Conservation (phyloP, 2,888 invertebrate species). For the Netelia inedita region DNA sequence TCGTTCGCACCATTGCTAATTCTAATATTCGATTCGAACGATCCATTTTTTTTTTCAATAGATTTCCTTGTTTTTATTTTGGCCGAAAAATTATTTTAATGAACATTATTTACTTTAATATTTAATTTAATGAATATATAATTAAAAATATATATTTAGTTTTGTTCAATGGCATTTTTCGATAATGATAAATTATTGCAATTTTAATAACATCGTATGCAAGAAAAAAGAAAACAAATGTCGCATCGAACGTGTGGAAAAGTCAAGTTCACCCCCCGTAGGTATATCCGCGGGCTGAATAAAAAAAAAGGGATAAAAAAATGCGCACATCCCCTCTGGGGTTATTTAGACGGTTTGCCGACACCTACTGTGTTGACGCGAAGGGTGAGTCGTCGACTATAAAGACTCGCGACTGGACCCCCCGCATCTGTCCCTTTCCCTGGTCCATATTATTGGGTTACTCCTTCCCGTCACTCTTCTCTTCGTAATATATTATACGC, state of each 20-base stretch:
- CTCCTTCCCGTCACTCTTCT: constrained; percentile 48
- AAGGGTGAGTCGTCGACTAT: constrained; percentile 63
- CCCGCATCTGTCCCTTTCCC: constrained; percentile 72
- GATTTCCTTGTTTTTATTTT: constrained; percentile 2
- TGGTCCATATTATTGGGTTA: constrained; percentile 55
- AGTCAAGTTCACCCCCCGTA: constrained; percentile 68
- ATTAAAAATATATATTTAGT: too few relatives aligned
- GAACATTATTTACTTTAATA: neutral
- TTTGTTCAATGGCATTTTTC: constrained; percentile 7
- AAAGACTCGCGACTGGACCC: constrained; percentile 67
- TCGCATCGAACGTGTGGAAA: constrained; percentile 38
- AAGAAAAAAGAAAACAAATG: constrained; percentile 49
- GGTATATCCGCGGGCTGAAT: constrained; percentile 53
- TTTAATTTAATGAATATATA: too few relatives aligned
- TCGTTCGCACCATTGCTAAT: neutral
- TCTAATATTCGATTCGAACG: constrained; percentile 5
- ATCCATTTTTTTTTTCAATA: neutral
- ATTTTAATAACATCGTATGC: constrained; percentile 15
- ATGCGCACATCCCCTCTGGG: constrained; percentile 69
- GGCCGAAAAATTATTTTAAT: neutral
- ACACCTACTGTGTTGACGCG: constrained; percentile 74
- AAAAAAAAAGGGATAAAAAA: constrained; percentile 63
- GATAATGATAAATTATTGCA: constrained; percentile 54
- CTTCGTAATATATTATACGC: constrained; percentile 6
- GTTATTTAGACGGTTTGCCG: constrained; percentile 75